These are phyloP conservation scores for Notospermus geniculatus DNA, from an alignment of 1,140 invertebrate species.

Conservation along the genomic window DNA sequence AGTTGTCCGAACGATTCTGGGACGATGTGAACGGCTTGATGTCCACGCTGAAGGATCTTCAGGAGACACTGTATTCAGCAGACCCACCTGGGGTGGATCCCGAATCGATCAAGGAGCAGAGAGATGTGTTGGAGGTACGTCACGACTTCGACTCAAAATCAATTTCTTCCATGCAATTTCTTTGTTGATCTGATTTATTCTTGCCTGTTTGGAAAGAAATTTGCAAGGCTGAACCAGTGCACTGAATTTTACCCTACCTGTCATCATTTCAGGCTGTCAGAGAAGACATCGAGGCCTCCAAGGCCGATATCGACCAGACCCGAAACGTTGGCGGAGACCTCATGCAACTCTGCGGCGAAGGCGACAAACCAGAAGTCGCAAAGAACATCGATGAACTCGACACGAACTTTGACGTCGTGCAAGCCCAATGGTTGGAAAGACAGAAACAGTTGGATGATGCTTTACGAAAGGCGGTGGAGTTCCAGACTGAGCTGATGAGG, in stretches of 20 bases:
- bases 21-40: conserved; percentile 85
- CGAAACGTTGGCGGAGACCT: conserved; percentile 85
- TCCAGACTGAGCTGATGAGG: conserved; percentile 92
- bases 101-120: conserved; percentile 86
- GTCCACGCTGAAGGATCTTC: conserved; percentile 81
- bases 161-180: too few relatives aligned
- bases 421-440: conserved; percentile 84
- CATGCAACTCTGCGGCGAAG: conserved; percentile 89
- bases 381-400: conserved; percentile 96
- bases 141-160: too few relatives aligned
- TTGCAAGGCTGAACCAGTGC: too few relatives aligned
- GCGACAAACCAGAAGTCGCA: conserved; percentile 95
- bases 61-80: conserved; percentile 82
- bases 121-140: conserved; percentile 80
- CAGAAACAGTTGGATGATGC: conserved; percentile 95
- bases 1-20: conserved; percentile 93
- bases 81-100: conserved; percentile 87
- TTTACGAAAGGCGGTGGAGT: conserved; percentile 97
- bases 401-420: conserved; percentile 89
- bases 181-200: too few relatives aligned
- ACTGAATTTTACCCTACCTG: too few relatives aligned
- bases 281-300: conserved; percentile 86
- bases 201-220: too few relatives aligned
- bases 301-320: conserved; percentile 89
- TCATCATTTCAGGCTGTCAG: conserved; percentile 76